phyloP scores from a whole-genome alignment of 2,113 vertebrate species.

The Vulpes vulpes region DNA sequence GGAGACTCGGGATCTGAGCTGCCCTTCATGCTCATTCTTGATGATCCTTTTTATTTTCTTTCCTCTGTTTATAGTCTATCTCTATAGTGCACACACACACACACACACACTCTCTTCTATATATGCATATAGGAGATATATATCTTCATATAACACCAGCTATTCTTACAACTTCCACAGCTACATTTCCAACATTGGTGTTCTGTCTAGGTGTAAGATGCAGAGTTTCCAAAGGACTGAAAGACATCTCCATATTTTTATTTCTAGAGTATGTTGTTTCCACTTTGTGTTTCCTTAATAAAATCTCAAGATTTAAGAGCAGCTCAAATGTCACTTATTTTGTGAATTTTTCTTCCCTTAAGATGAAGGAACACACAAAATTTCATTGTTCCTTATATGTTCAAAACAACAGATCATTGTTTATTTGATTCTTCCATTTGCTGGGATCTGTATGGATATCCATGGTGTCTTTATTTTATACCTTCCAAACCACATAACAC shows the following conservation, averaged over 20 bases:
- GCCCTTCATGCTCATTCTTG: not conserved
- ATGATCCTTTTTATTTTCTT: not conserved
- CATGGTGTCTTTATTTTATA: not conserved
- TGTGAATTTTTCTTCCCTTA: not conserved
- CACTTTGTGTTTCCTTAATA: conserved; percentile 8
- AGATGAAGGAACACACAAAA: not conserved
- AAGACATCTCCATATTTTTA: not conserved
- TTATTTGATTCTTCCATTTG: not conserved
- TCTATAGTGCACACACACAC: not conserved
- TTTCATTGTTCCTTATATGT: not conserved
- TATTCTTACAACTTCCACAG: not conserved
- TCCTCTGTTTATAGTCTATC: not conserved
- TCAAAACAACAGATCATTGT: not conserved
- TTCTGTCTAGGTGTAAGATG: not conserved
- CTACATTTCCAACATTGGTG: not conserved
- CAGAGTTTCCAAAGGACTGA: not conserved
- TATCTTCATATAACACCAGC: not conserved
- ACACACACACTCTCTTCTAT: not conserved
- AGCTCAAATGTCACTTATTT: not conserved
- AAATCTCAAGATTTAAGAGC: conserved; percentile 21
- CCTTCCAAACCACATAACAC: not conserved
- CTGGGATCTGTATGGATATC: not conserved
- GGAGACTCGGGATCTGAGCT: no score
- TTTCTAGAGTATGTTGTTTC: not conserved
- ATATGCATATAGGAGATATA: no score